Conservation (phyloP, 2,888 invertebrate genomes). For the Trichacis sp. region DNA sequence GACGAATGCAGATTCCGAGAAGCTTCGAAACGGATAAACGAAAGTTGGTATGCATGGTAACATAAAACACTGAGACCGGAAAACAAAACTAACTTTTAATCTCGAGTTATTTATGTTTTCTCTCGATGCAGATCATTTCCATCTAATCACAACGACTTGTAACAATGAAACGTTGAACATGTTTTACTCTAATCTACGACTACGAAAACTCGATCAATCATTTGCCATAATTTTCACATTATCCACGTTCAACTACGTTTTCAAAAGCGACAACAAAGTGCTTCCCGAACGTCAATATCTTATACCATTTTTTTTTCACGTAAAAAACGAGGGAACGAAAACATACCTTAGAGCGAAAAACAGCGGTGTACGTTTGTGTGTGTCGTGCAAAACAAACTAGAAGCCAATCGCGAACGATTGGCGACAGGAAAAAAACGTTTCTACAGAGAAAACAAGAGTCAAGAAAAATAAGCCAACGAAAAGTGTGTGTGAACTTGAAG, state of each 20-base stretch:
- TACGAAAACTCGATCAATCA: conserved; percentile 16
- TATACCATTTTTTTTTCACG: conserved; percentile 1
- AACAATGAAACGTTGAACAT: conserved; percentile 6
- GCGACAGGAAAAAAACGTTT: neutral
- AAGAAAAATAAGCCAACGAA: neutral
- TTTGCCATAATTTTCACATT: conserved; percentile 14
- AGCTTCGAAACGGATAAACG: too few relatives aligned
- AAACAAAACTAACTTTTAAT: conserved; percentile 5
- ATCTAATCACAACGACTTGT: neutral
- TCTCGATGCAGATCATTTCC: conserved; percentile 21
- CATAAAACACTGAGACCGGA: too few relatives aligned
- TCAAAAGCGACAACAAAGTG: conserved; percentile 19
- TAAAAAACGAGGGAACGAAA: neutral
- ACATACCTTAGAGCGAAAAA: too few relatives aligned
- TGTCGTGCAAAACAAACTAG: neutral
- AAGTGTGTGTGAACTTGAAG: neutral
- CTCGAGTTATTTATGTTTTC: too few relatives aligned
- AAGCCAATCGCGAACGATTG: neutral
- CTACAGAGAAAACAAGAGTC: neutral
- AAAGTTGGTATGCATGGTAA: neutral
- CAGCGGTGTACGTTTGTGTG: neutral
- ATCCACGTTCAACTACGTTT: conserved; percentile 20
- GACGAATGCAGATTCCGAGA: too few relatives aligned
- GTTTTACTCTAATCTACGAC: conserved; percentile 20
- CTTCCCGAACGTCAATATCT: conserved; percentile 9